phyloP scores from a whole-genome alignment of 2,888 invertebrate genomes.

The Cancer borealis region DNA sequence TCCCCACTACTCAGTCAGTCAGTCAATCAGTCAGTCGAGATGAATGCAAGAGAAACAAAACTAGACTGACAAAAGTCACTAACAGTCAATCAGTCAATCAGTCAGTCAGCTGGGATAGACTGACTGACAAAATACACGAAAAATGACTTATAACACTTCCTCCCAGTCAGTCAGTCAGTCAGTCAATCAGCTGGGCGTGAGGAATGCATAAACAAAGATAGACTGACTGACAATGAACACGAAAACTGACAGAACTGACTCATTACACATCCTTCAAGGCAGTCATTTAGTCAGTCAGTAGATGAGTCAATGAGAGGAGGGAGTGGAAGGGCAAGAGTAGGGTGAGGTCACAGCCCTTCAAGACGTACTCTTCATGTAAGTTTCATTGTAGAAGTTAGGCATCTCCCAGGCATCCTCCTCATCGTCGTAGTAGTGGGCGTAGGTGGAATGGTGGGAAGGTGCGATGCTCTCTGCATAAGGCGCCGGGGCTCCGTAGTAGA shows the following conservation, averaged over 20 bases:
- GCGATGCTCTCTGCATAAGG: constrained; percentile 97
- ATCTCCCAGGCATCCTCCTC: constrained; percentile 98
- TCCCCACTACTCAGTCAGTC: background rate
- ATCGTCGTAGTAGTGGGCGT: constrained; percentile 96
- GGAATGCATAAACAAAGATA: background rate
- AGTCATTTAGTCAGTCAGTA: background rate
- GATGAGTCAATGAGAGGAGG: background rate
- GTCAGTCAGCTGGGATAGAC: background rate
- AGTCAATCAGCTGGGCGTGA: background rate
- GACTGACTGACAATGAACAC: background rate
- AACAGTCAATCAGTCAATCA: background rate
- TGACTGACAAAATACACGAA: background rate
- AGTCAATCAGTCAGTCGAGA: background rate
- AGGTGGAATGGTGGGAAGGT: constrained; percentile 96
- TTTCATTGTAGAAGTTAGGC: constrained; percentile 95
- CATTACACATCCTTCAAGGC: background rate
- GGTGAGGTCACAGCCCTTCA: background rate
- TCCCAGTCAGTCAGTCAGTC: background rate
- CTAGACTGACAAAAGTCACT: background rate
- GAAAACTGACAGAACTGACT: background rate
- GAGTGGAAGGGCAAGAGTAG: background rate
- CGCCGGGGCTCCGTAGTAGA: constrained; percentile 96
- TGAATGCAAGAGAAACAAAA: background rate
- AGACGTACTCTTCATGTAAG: constrained; percentile 89
- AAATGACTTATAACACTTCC: background rate